Conservation (phyloP, 2,888 invertebrate species). For the Andrena chrysosceles region DNA sequence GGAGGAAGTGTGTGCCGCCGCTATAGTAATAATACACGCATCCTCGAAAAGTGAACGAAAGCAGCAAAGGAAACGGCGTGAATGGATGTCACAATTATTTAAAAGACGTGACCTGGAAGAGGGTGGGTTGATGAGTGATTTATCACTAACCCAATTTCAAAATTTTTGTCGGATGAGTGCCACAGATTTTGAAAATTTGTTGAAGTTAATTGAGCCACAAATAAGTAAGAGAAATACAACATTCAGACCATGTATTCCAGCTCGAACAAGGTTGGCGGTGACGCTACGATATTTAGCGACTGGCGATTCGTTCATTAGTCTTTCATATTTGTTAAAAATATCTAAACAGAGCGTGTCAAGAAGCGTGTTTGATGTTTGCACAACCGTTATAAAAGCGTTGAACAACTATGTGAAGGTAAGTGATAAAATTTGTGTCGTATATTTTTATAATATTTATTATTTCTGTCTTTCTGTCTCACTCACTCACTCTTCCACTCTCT, state of each 20-base stretch:
- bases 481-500: too few relatives aligned
- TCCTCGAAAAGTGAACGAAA: too few relatives aligned
- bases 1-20: too few relatives aligned
- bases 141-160: background rate
- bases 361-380: background rate
- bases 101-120: background rate
- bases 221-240: background rate
- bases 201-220: background rate
- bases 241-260: background rate
- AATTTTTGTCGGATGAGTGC: too few relatives aligned
- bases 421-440: background rate
- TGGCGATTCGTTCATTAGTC: background rate
- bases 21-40: too few relatives aligned
- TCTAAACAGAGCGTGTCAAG: background rate
- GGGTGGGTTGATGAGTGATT: background rate
- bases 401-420: too few relatives aligned
- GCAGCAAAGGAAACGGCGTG: background rate
- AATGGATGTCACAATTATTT: background rate
- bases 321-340: background rate
- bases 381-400: background rate
- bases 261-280: background rate
- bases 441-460: too few relatives aligned
- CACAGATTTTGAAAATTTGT: background rate
- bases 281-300: conserved; percentile 6
- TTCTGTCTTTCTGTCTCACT: too few relatives aligned